A percentile compares a stretch with the other conserved stretches of the same genome.
phyloP scores from a whole-genome alignment of 30 jellyfish, hydroid and myxozoan species.

The Turritopsis rubra region DNA sequence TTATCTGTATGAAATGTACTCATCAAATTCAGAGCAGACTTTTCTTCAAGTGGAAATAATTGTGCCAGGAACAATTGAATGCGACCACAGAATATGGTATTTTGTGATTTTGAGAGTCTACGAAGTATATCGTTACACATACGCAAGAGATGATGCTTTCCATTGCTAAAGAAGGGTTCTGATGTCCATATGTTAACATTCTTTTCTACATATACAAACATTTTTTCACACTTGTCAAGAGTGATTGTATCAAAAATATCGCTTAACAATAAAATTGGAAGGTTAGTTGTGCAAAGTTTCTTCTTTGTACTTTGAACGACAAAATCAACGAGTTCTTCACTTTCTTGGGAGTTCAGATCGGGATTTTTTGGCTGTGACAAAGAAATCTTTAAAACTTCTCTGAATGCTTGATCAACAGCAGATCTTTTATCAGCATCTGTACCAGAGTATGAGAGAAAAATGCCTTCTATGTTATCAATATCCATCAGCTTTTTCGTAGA shows the following conservation, averaged over 20 bases:
- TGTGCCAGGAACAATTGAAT: conserved; percentile 88
- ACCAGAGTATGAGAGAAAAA: conserved; percentile 46
- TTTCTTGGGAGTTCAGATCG: background rate
- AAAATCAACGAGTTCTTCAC: conserved; percentile 34
- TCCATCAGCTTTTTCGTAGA: background rate
- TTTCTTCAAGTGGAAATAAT: conserved; percentile 91
- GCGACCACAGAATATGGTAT: conserved; percentile 82
- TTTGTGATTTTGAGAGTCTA: conserved; percentile 80
- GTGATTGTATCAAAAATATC: conserved; percentile 70
- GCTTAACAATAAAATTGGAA: conserved; percentile 63
- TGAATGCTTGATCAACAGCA: conserved; percentile 77
- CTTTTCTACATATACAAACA: conserved; percentile 75
- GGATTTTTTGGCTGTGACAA: background rate
- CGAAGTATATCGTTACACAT: conserved; percentile 90
- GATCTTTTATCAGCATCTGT: conserved; percentile 66
- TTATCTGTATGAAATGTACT: conserved; percentile 82
- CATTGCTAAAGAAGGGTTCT: conserved; percentile 58
- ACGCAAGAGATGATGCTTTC: conserved; percentile 79
- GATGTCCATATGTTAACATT: conserved; percentile 69
- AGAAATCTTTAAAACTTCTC: conserved; percentile 39
- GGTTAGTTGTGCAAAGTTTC: conserved; percentile 55
- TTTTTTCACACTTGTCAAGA: conserved; percentile 56
- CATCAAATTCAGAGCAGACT: conserved; percentile 89
- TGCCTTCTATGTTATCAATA: conserved; percentile 32
- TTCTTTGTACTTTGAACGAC: conserved; percentile 60